These are phyloP conservation scores for Luscinia luscinia DNA, from an alignment of 2,797 vertebrate genomes.

Conservation along the genomic window DNA sequence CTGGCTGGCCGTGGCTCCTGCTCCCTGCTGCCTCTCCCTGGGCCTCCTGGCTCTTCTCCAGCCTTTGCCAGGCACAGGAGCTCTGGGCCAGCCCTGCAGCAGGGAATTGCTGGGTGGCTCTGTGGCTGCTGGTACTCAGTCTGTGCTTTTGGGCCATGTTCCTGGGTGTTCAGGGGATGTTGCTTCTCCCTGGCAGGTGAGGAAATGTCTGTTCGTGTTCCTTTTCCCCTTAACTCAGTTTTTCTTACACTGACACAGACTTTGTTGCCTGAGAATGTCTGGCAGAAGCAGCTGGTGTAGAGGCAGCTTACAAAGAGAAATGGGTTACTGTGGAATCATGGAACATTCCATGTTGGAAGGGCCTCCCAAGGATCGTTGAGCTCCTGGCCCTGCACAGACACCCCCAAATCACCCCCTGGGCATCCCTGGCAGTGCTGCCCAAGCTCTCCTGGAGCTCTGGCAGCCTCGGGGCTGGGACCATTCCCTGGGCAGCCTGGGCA, in stretches of 20 bases:
- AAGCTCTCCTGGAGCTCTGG: not conserved
- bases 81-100: not conserved
- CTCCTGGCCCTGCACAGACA: not conserved
- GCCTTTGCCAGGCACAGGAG: not conserved
- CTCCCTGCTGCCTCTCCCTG: not conserved
- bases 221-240: not conserved
- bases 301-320: not conserved
- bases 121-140: not conserved
- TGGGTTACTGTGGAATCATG: not conserved
- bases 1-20: slow-evolving; percentile 5
- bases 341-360: no score
- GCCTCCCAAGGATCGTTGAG: rapidly evolving
- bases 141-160: not conserved
- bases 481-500: not conserved
- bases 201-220: not conserved
- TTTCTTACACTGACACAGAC: not conserved
- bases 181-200: not conserved
- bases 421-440: rapidly evolving
- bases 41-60: not conserved
- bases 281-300: not conserved
- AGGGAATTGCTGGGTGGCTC: not conserved
- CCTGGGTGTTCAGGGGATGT: not conserved
- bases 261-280: not conserved
- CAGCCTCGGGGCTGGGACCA: not conserved
- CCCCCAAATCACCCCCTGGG: not conserved